phyloP scores from a whole-genome alignment of 2,113 vertebrate genomes.

The Leucosticte australis region DNA sequence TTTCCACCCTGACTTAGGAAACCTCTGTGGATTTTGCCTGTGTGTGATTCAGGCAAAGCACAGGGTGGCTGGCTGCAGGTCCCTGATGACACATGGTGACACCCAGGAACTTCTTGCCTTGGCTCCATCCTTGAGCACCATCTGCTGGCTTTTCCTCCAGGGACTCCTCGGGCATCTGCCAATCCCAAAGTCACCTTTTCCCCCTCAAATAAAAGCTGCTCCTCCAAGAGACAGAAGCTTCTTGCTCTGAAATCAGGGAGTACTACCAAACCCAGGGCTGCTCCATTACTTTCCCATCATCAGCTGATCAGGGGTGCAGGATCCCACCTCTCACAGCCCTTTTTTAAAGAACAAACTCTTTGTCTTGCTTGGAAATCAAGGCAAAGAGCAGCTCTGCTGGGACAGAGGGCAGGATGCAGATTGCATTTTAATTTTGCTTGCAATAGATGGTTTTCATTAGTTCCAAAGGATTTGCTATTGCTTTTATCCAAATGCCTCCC shows the following conservation, averaged over 20 bases:
- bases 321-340: not conserved
- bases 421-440: not conserved
- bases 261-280: not conserved
- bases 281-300: not conserved
- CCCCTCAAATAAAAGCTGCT: not conserved
- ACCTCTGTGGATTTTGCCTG: fast-evolving
- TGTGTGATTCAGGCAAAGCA: not conserved
- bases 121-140: constrained; percentile 39
- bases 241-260: not conserved
- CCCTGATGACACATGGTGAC: not conserved
- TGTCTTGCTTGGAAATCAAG: not conserved
- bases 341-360: not conserved
- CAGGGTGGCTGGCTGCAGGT: fast-evolving
- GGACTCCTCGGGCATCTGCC: not conserved
- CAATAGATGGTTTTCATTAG: not conserved
- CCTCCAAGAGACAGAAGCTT: not conserved
- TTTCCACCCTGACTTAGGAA: not conserved
- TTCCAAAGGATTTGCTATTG: not conserved
- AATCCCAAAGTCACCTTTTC: not conserved
- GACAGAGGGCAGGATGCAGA: not conserved
- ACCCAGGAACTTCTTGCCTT: not conserved
- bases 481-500: not conserved
- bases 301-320: not conserved
- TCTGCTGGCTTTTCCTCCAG: constrained; percentile 19
- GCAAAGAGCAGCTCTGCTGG: not conserved